phyloP scores from a whole-genome alignment of 2,888 invertebrate species.

The Germaria angustata region DNA sequence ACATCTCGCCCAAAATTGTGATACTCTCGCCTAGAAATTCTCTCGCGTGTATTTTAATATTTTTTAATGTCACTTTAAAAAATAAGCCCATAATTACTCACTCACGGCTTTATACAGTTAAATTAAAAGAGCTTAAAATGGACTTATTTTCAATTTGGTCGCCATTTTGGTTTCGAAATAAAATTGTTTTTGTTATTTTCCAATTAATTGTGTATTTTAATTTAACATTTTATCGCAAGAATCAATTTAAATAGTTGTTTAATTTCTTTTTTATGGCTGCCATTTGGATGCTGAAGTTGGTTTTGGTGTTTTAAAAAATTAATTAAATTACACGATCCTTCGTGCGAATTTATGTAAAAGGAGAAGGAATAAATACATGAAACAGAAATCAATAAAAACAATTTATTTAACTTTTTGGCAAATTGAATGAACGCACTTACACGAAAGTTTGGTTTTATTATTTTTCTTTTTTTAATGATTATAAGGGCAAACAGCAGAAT shows the following conservation, averaged over 20 bases:
- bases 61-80: neutral
- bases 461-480: neutral
- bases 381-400: neutral
- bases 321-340: neutral
- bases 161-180: neutral
- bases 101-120: neutral
- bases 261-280: conserved; percentile 24
- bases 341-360: neutral
- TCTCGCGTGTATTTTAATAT: neutral
- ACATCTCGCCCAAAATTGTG: neutral
- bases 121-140: neutral
- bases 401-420: neutral
- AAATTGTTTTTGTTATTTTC: neutral
- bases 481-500: neutral
- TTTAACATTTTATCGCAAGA: conserved; percentile 3
- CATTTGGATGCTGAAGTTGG: neutral
- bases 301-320: neutral
- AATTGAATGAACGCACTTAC: neutral
- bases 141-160: neutral
- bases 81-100: neutral
- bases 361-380: neutral
- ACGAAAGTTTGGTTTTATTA: neutral
- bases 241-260: conserved; percentile 16
- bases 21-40: neutral
- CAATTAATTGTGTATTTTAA: neutral